phyloP scores from a whole-genome alignment of 2,113 vertebrate species.

The Ginglymostoma cirratum region DNA sequence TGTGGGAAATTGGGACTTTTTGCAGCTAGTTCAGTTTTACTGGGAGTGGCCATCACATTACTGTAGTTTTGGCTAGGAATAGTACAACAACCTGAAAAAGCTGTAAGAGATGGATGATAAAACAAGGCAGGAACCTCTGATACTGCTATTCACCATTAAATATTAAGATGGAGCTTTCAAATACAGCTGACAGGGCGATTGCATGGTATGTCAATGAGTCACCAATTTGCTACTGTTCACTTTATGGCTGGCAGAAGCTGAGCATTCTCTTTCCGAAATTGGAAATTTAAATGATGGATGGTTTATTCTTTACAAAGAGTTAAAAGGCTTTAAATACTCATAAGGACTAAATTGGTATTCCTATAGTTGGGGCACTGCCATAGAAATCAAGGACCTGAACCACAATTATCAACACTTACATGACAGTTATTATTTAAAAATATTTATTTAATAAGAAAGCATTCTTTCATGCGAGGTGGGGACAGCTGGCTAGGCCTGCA shows the following conservation, averaged over 20 bases:
- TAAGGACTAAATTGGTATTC: background rate
- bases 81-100: background rate
- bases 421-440: background rate
- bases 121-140: background rate
- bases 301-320: background rate
- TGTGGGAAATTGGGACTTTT: background rate
- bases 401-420: background rate
- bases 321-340: background rate
- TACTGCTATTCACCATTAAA: background rate
- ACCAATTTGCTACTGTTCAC: background rate
- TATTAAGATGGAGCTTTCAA: background rate
- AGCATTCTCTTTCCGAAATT: background rate
- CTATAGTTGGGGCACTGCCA: background rate
- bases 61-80: background rate
- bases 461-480: too few relatives aligned
- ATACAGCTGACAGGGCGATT: background rate
- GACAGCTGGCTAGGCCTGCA: too few relatives aligned
- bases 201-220: background rate
- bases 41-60: background rate
- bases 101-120: background rate
- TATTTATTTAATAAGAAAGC: too few relatives aligned
- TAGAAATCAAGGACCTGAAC: background rate
- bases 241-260: background rate
- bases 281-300: background rate
- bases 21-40: background rate